phyloP scores from a whole-genome alignment of 2,797 vertebrate species.

The Anguilla megastoma region DNA sequence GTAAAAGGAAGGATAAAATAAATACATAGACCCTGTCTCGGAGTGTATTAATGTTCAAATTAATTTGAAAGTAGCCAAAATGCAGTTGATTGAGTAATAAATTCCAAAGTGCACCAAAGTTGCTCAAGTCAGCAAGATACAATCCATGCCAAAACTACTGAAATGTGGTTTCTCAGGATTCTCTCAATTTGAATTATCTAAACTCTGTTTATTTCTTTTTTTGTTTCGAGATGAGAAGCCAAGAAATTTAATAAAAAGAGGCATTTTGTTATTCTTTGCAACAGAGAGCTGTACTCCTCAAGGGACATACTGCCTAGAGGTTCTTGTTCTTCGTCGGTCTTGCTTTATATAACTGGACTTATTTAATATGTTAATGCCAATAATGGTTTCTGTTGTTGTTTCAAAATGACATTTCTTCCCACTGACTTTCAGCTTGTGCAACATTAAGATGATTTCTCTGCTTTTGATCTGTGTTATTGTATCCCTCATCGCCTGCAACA shows the following conservation, averaged over 20 bases:
- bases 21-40: background rate
- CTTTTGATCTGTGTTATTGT: slow-evolving; percentile 16
- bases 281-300: background rate
- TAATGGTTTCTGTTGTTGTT: slow-evolving; percentile 4
- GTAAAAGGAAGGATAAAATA: background rate
- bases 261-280: slow-evolving; percentile 14
- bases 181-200: background rate
- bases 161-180: background rate
- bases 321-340: slow-evolving; percentile 5
- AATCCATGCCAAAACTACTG: background rate
- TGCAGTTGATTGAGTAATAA: background rate
- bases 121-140: background rate
- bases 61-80: background rate
- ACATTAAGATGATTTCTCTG: background rate
- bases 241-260: slow-evolving; percentile 17
- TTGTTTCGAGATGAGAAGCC: background rate
- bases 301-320: background rate
- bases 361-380: slow-evolving; percentile 23
- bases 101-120: background rate
- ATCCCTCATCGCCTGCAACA: slow-evolving; percentile 21
- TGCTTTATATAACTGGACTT: slow-evolving; percentile 21
- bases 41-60: background rate
- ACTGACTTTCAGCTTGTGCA: background rate
- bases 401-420: slow-evolving; percentile 22
- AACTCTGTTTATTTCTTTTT: background rate